Evolutionary conservation across 2,888 invertebrate species (phyloP), one percentile per base, ranked within the genome.

Genomic region (Epinotia bilunana): DNA sequence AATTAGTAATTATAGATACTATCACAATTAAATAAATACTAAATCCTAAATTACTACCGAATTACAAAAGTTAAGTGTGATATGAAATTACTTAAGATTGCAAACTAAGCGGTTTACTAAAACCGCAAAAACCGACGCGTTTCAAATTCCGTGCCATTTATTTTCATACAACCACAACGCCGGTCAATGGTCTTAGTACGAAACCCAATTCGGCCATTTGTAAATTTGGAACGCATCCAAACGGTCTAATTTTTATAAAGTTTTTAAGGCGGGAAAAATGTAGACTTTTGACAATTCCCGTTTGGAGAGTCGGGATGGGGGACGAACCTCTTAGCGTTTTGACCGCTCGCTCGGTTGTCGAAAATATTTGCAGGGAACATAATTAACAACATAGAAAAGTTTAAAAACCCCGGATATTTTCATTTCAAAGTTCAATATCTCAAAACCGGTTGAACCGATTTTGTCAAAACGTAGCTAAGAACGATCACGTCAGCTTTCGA

Each of bases 61-160:
- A 16, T n/a, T 65, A 12, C 18, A n/a, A 20, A 7, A 20, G 12
- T 7, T 3, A 33, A 55, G 53, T 53, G 33, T 55, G 33, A 65
- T 65, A 53, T 18, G 12, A 18, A 39, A n/a, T 72, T 71, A 53
- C 60, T 61, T 43, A 72, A 57, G 61, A 72, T 71, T 75, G 53
- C 71, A 74, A 49, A 70, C 33, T 57, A 57, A 23, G 67, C 67
- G 55, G 67, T 72, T 49, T 57, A 9, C 64, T 11, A 53, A 65
- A 74, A 71, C 70, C 74, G 43, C 74, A 65, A 18, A 2, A 20
- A 55, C 43, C 71, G 61, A 55, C n/a, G 43, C 33, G 70, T 71
- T 72, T 74, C 70, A 53, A 61, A 67, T 75, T 63, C 33, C 74
- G 53, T 61, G 49, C 57, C 55, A 57, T 72, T 65, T 60, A 71